Evolutionary conservation across 2,797 vertebrate species (phyloP).

Genomic region (Fundulus diaphanus): DNA sequence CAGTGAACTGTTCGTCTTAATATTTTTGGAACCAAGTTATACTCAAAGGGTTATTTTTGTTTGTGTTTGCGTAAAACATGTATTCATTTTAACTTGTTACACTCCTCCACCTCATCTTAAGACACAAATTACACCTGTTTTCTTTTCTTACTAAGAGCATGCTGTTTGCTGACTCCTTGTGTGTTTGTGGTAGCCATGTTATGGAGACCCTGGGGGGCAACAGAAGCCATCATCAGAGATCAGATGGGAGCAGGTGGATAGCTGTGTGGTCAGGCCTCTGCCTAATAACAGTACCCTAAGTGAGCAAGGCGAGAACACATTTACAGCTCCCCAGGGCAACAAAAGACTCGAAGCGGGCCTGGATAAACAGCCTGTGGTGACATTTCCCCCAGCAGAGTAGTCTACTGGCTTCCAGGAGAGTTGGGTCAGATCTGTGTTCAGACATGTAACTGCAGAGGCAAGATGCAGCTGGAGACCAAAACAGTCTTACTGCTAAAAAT

Average conservation of each 20-base stretch:
- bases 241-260: constrained; percentile 77
- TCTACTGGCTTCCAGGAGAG: constrained; percentile 48
- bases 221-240: constrained; percentile 47
- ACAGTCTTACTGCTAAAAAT: background rate
- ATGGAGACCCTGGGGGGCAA: constrained; percentile 42
- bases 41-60: constrained; percentile 6
- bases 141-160: background rate
- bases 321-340: constrained; percentile 80
- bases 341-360: constrained; percentile 54
- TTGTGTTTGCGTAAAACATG: constrained; percentile 45
- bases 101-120: background rate
- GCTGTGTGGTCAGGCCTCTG: constrained; percentile 63
- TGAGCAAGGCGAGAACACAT: constrained; percentile 78
- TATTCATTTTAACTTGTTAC: background rate
- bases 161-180: background rate
- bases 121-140: background rate
- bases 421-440: constrained; percentile 49
- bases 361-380: constrained; percentile 76
- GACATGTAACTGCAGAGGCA: constrained; percentile 39
- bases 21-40: background rate
- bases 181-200: constrained; percentile 23
- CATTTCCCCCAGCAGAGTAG: constrained; percentile 78
- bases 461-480: constrained; percentile 27
- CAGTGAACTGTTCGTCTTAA: background rate
- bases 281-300: constrained; percentile 58